phyloP scores from a whole-genome alignment of 2,888 invertebrate species.

The Caenorhabditis auriculariae region DNA sequence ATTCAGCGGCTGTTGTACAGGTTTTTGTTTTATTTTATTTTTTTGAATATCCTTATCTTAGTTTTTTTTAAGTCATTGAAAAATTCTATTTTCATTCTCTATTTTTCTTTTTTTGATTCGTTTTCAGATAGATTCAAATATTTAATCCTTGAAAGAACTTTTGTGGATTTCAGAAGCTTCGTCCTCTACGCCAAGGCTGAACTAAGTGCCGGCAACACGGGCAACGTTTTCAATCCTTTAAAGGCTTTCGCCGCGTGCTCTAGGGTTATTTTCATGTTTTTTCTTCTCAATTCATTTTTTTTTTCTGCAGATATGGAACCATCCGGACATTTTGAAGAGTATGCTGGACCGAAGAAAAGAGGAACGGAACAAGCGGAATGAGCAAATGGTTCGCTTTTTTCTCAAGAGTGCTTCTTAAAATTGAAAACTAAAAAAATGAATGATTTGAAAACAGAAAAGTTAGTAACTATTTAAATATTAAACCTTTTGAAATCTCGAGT shows the following conservation, averaged over 20 bases:
- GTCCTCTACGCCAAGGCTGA: constrained; percentile 75
- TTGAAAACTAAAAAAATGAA: no score
- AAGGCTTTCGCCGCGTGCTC: constrained; percentile 98
- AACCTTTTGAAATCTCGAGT: no score
- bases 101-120: background rate
- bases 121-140: no score
- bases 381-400: no score
- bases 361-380: constrained; percentile 15
- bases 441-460: no score
- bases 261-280: constrained; percentile 71
- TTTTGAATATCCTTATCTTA: constrained; percentile 31
- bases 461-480: no score
- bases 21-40: constrained; percentile 67
- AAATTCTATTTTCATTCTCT: background rate
- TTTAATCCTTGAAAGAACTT: no score
- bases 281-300: background rate
- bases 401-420: no score
- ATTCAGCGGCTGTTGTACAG: constrained; percentile 88
- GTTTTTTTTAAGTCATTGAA: no score
- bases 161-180: constrained; percentile 72
- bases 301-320: constrained; percentile 67
- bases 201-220: constrained; percentile 30
- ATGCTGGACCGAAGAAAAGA: constrained; percentile 19
- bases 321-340: constrained; percentile 66
- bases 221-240: constrained; percentile 77